A percentile compares a stretch with the other conserved stretches of the same genome.
These are phyloP conservation scores for Teinopalpus imperialis DNA, from an alignment of 2,888 invertebrate genomes.

Conservation along the genomic window DNA sequence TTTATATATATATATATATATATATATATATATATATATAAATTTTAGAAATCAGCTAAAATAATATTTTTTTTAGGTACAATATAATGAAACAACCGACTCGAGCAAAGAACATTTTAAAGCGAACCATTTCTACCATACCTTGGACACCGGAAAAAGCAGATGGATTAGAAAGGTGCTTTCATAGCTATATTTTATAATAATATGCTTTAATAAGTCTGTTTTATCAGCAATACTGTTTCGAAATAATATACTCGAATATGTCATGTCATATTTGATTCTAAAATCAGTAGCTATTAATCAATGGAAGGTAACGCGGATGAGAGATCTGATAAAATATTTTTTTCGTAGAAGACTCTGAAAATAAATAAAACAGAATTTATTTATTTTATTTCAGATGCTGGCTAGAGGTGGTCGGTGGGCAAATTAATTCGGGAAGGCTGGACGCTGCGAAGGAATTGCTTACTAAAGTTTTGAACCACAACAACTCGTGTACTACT, in stretches of 20 bases:
- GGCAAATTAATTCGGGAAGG: conserved; percentile 87
- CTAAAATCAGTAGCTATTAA: no score
- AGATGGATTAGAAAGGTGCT: conserved; percentile 91
- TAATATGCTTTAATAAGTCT: neutral
- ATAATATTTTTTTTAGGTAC: conserved; percentile 83
- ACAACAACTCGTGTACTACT: conserved; percentile 93
- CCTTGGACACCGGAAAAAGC: conserved; percentile 97
- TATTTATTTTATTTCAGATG: conserved; percentile 76
- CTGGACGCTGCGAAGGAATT: conserved; percentile 93
- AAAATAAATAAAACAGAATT: no score
- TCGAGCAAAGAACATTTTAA: conserved; percentile 95
- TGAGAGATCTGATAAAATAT: no score
- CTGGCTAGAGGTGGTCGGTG: conserved; percentile 96
- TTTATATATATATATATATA: no score
- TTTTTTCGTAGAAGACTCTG: no score
- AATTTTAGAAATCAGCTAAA: no score
- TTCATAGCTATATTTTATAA: no score
- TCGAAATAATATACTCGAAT: no score
- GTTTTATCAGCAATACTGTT: no score
- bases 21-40: no score
- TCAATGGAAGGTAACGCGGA: no score
- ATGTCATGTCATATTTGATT: no score
- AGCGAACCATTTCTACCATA: conserved; percentile 89
- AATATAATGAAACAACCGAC: conserved; percentile 95
- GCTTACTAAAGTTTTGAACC: conserved; percentile 87